Conservation (phyloP, 2,888 invertebrate genomes). For the Lomographa bimaculata region DNA sequence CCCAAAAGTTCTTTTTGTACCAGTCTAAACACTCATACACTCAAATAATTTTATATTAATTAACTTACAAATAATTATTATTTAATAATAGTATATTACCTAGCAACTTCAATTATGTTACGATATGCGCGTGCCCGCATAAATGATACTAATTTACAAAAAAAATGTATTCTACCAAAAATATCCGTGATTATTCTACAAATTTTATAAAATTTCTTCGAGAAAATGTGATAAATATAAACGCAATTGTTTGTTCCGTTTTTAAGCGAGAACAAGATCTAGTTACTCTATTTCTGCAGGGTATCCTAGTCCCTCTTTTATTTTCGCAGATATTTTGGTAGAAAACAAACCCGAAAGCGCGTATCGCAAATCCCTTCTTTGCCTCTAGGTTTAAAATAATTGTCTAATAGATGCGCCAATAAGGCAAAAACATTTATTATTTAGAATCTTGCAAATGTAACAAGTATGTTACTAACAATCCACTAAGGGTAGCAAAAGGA, state of each 20-base stretch:
- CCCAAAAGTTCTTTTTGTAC: constrained; percentile 46
- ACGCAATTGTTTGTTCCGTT: too few relatives aligned
- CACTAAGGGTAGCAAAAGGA: too few relatives aligned
- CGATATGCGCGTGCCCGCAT: constrained; percentile 11
- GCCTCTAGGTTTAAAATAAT: too few relatives aligned
- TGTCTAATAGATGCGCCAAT: too few relatives aligned
- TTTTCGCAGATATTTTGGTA: not conserved
- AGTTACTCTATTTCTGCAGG: too few relatives aligned
- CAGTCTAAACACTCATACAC: constrained; percentile 46
- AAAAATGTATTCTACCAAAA: not conserved
- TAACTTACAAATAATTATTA: constrained; percentile 42
- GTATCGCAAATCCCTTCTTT: not conserved
- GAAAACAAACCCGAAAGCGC: not conserved
- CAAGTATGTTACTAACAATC: too few relatives aligned
- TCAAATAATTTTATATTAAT: constrained; percentile 42
- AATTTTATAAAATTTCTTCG: too few relatives aligned
- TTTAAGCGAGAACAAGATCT: too few relatives aligned
- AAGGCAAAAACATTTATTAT: too few relatives aligned
- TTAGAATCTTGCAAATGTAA: too few relatives aligned
- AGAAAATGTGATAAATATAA: too few relatives aligned
- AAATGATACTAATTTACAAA: constrained; percentile 3
- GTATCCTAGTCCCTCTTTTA: too few relatives aligned
- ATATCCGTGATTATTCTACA: not conserved
- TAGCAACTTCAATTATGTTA: constrained; percentile 41
- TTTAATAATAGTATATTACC: constrained; percentile 41